Conservation (phyloP, 2,888 invertebrate genomes). For the Petrolisthes manimaculis region DNA sequence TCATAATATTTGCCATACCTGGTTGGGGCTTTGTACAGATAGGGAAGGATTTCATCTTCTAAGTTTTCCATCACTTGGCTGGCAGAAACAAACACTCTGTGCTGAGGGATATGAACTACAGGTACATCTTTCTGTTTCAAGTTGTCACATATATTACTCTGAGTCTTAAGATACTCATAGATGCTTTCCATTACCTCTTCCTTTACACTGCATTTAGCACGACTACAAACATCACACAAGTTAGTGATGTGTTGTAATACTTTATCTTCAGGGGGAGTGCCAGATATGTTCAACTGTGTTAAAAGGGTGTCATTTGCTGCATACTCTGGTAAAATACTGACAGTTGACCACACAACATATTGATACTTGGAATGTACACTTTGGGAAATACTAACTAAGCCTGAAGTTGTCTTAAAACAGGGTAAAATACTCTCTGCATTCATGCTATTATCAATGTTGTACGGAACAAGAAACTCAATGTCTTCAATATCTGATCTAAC, state of each 20-base stretch:
- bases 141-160: background rate
- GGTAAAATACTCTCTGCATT: background rate
- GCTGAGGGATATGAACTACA: constrained; percentile 31
- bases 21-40: constrained; percentile 34
- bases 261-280: constrained; percentile 8
- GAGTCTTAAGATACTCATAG: constrained; percentile 14
- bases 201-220: background rate
- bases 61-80: constrained; percentile 19
- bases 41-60: constrained; percentile 23
- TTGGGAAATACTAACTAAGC: constrained; percentile 12
- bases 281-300: background rate
- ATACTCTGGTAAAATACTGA: constrained; percentile 20
- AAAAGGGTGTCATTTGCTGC: background rate
- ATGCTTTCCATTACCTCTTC: constrained; percentile 27
- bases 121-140: constrained; percentile 8
- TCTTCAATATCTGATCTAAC: background rate
- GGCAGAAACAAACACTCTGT: constrained; percentile 21
- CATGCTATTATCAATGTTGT: background rate
- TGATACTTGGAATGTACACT: background rate
- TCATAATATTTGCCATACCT: constrained; percentile 32
- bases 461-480: constrained; percentile 23
- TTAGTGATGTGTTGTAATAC: constrained; percentile 24
- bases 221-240: background rate
- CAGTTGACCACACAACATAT: constrained; percentile 24
- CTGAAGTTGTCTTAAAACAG: constrained; percentile 17